phyloP scores from a whole-genome alignment of 2,797 vertebrate genomes.

The Hemibagrus guttatus region DNA sequence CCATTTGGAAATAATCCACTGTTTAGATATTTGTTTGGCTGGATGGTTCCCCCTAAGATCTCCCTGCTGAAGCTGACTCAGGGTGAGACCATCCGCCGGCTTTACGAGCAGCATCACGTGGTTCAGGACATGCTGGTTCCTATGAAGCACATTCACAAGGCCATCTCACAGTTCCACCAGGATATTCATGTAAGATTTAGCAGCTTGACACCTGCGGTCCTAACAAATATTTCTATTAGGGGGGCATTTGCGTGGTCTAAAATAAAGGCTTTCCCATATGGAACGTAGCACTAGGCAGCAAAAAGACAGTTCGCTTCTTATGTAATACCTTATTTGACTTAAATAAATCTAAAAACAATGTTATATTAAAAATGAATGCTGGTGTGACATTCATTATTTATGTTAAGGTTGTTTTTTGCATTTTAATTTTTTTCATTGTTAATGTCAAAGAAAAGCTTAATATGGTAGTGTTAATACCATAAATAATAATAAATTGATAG shows the following conservation, averaged over 20 bases:
- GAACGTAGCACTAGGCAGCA: neutral
- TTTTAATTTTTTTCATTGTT: neutral
- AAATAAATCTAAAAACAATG: neutral
- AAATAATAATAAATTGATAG: neutral
- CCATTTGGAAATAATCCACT: constrained; percentile 93
- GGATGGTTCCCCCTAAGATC: constrained; percentile 99
- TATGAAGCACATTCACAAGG: constrained; percentile 83
- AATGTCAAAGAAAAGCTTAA: neutral
- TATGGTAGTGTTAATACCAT: neutral
- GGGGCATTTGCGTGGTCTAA: neutral
- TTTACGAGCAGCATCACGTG: constrained; percentile 96
- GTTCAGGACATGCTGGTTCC: constrained; percentile 98
- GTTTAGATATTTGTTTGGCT: constrained; percentile 94
- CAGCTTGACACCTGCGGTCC: neutral
- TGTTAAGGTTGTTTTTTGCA: neutral
- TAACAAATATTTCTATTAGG: neutral
- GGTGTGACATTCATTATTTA: neutral
- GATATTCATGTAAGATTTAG: constrained; percentile 82
- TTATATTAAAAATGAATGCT: neutral
- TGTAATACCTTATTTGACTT: neutral
- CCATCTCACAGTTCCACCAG: constrained; percentile 85
- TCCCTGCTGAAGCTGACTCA: constrained; percentile 96
- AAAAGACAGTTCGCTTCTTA: neutral
- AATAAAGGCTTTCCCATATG: neutral
- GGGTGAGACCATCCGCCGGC: constrained; percentile 90